phyloP scores from a whole-genome alignment of 92 coral and sea anemone genomes.

The Phenganax subtilis region DNA sequence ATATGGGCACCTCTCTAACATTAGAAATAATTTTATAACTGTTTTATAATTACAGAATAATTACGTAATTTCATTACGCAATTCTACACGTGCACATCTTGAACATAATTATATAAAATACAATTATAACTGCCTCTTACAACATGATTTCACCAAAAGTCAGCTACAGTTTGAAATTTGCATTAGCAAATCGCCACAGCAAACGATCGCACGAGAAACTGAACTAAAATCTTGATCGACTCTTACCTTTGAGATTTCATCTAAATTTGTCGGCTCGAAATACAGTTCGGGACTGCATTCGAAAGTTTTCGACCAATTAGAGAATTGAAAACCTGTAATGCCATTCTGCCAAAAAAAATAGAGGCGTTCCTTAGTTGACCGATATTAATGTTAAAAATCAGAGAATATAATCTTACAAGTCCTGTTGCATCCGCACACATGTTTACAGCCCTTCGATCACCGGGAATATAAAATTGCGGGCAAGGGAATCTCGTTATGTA shows the following conservation, averaged over 20 bases:
- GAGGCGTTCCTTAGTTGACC: neutral
- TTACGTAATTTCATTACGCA: no score
- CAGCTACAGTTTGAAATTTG: no score
- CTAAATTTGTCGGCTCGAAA: slow-evolving; percentile 67
- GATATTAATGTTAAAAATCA: neutral
- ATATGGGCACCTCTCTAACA: no score
- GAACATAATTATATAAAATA: no score
- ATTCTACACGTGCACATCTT: no score
- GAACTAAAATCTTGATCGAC: neutral
- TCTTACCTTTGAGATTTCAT: slow-evolving; percentile 70
- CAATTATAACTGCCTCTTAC: no score
- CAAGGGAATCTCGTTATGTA: no score
- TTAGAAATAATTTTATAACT: no score
- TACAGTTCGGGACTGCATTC: slow-evolving; percentile 73
- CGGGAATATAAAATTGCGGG: neutral
- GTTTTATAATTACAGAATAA: no score
- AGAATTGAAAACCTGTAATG: slow-evolving; percentile 49
- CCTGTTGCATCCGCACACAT: neutral
- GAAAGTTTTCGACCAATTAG: slow-evolving; percentile 82
- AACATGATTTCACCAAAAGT: no score
- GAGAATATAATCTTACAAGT: neutral
- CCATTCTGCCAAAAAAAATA: neutral
- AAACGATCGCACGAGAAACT: neutral
- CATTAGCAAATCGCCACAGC: neutral
- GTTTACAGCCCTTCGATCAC: neutral